Percentiles rank a stretch among this genome's conserved stretches.
phyloP scores from a whole-genome alignment of 1,140 invertebrate genomes.

The Megalopta genalis region DNA sequence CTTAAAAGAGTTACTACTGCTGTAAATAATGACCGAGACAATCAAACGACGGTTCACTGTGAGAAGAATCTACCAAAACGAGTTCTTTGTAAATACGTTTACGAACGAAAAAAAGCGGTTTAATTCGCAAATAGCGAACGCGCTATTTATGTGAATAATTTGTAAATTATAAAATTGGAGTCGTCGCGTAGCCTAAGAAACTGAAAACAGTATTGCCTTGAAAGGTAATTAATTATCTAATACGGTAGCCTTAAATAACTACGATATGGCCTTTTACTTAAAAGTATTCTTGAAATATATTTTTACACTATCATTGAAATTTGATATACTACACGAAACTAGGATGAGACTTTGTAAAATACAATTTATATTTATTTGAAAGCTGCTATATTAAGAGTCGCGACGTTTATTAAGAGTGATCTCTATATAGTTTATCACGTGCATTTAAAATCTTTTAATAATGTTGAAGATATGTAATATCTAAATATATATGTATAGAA shows the following conservation, averaged over 20 bases:
- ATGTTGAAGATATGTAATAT: conserved; percentile 5
- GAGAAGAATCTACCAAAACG: background rate
- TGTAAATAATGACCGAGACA: background rate
- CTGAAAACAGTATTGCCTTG: conserved; percentile 31
- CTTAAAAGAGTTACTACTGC: background rate
- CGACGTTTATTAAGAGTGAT: conserved; percentile 4
- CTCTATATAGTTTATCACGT: conserved; percentile 21
- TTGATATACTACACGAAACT: conserved; percentile 6
- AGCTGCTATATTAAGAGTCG: background rate
- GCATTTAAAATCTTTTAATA: conserved; percentile 21
- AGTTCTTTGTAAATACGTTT: conserved; percentile 23
- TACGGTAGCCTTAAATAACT: conserved; percentile 7
- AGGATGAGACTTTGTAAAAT: conserved; percentile 4
- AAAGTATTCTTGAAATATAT: conserved; percentile 30
- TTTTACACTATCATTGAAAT: conserved; percentile 21
- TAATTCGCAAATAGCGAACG: too few species aligned
- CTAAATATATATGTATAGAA: conserved; percentile 24
- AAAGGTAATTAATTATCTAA: conserved; percentile 3
- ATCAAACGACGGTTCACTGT: background rate
- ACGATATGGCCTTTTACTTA: conserved; percentile 60
- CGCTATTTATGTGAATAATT: conserved; percentile 13
- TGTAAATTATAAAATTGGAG: conserved; percentile 35
- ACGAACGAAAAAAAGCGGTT: too few species aligned
- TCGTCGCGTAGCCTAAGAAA: conserved; percentile 12
- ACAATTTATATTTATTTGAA: conserved; percentile 15